These are phyloP conservation scores for Isotomurus palustris DNA, from an alignment of 2,888 invertebrate species.

Conservation along the genomic window DNA sequence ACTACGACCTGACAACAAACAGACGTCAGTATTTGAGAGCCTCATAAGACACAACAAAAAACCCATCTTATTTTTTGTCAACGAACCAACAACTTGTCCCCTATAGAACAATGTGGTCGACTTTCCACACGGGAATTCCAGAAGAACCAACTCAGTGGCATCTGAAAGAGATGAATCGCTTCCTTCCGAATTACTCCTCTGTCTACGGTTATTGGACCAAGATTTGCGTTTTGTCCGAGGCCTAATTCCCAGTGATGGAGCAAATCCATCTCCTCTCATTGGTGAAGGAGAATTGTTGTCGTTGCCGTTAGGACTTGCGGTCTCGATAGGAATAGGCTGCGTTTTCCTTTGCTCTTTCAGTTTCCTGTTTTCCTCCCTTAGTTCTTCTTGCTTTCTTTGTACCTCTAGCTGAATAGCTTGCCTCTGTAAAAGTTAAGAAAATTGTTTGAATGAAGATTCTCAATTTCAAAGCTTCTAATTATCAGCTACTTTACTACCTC, in stretches of 20 bases:
- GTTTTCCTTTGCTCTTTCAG: constrained; percentile 46
- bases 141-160: constrained; percentile 57
- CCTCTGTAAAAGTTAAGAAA: constrained; percentile 52
- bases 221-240: constrained; percentile 24
- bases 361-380: constrained; percentile 63
- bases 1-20: constrained; percentile 52
- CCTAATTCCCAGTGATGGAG: background rate
- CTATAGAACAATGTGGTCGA: constrained; percentile 63
- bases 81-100: constrained; percentile 68
- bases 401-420: constrained; percentile 71
- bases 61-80: background rate
- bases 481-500: constrained; percentile 52
- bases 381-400: constrained; percentile 69
- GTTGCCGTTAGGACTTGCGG: constrained; percentile 17
- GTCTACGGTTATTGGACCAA: constrained; percentile 47
- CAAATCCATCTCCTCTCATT: constrained; percentile 24
- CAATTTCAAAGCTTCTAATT: constrained; percentile 6
- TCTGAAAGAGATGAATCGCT: constrained; percentile 56
- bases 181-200: constrained; percentile 57
- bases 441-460: constrained; percentile 5
- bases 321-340: constrained; percentile 8
- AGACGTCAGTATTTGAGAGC: too few relatives aligned
- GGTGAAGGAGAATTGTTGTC: constrained; percentile 25
- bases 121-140: constrained; percentile 56
- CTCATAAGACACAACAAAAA: background rate